A percentile compares a stretch with the other conserved stretches of the same genome.
These are phyloP conservation scores for Catostomus latipinnis DNA, from an alignment of 2,797 vertebrate genomes.

Conservation along the genomic window DNA sequence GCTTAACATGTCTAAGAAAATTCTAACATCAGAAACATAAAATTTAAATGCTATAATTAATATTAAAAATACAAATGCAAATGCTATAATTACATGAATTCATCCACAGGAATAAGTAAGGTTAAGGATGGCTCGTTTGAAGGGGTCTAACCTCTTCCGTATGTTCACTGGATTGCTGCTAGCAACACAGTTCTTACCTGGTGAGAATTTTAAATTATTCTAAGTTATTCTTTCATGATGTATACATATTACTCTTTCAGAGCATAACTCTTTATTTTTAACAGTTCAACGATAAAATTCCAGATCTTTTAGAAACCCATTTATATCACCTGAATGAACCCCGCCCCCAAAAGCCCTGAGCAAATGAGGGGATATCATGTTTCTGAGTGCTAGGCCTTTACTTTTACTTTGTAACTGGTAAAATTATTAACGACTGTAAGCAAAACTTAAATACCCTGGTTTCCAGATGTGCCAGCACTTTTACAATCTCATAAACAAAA, in stretches of 20 bases:
- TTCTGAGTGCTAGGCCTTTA: neutral
- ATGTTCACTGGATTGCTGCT: slow-evolving; percentile 50
- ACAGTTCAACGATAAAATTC: neutral
- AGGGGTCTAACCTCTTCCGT: slow-evolving; percentile 39
- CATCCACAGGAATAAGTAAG: slow-evolving; percentile 15
- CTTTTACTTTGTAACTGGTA: slow-evolving; percentile 21
- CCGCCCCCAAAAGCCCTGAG: neutral
- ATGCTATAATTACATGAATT: neutral
- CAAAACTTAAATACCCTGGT: slow-evolving; percentile 10
- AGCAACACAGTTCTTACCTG: slow-evolving; percentile 51
- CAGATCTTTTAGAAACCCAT: neutral
- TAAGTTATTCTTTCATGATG: neutral
- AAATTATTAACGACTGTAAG: slow-evolving; percentile 35
- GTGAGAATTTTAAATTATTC: slow-evolving; percentile 45
- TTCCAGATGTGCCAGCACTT: slow-evolving; percentile 49
- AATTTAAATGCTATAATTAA: neutral
- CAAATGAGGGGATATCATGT: neutral
- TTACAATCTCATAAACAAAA: slow-evolving; percentile 39
- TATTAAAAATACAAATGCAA: neutral
- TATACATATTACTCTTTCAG: no score
- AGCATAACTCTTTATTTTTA: no score
- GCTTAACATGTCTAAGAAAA: no score
- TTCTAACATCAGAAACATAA: no score
- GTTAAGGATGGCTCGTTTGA: slow-evolving; percentile 49
- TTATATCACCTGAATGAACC: neutral